Percentiles rank a stretch among this genome's conserved stretches.
Evolutionary conservation across 2,888 invertebrate genomes (phyloP).

Genomic region (Panzeria rudis): DNA sequence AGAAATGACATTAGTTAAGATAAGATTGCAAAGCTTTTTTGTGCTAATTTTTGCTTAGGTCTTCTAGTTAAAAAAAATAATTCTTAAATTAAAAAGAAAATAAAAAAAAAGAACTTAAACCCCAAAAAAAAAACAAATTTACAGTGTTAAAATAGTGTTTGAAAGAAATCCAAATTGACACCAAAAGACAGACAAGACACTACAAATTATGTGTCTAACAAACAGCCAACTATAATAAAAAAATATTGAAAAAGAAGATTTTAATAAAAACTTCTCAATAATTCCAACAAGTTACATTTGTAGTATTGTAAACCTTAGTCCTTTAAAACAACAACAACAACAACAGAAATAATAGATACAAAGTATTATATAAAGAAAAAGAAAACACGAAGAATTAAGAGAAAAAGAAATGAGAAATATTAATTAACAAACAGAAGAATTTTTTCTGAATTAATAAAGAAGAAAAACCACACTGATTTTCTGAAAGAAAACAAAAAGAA

Average conservation of each 20-base stretch:
- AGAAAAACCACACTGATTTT: constrained; percentile 81
- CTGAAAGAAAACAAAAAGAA: constrained; percentile 82
- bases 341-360: constrained; percentile 53
- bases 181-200: constrained; percentile 37
- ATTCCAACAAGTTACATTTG: constrained; percentile 60
- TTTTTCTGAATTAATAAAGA: constrained; percentile 83
- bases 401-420: constrained; percentile 62
- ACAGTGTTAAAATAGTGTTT: constrained; percentile 70
- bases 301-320: constrained; percentile 67
- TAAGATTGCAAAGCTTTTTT: constrained; percentile 72
- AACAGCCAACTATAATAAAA: constrained; percentile 17
- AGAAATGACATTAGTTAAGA: constrained; percentile 63
- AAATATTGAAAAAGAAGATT: constrained; percentile 62
- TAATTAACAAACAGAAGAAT: constrained; percentile 75
- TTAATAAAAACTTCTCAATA: constrained; percentile 51
- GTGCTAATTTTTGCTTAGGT: constrained; percentile 73
- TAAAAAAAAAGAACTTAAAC: constrained; percentile 26
- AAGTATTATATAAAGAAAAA: constrained; percentile 58
- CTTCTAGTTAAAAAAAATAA: constrained; percentile 68
- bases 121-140: constrained; percentile 54
- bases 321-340: constrained; percentile 58
- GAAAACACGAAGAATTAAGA: constrained; percentile 43
- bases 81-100: constrained; percentile 60
- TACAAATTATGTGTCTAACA: not conserved
- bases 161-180: constrained; percentile 65